phyloP scores from a whole-genome alignment of 1,140 invertebrate species.

The Agrilus planipennis region DNA sequence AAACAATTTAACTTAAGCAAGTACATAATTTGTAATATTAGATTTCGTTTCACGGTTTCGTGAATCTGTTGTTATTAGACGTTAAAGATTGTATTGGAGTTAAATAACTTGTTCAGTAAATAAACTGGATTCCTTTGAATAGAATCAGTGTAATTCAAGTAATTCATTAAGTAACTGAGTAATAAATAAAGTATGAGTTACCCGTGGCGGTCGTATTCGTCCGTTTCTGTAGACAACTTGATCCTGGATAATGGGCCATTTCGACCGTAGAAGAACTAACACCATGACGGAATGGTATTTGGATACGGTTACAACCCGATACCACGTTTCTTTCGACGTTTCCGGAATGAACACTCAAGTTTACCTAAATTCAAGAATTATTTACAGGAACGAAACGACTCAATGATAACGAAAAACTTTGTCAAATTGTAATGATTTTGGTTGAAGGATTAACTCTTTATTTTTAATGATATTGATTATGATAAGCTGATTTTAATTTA shows the following conservation, averaged over 20 bases:
- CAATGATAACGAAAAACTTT: no score
- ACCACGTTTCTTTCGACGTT: slow-evolving; percentile 16
- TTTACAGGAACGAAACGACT: no score
- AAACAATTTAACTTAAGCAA: slow-evolving; percentile 1
- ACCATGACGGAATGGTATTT: slow-evolving; percentile 22
- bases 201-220: no score
- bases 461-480: no score
- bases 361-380: no score
- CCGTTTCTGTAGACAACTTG: no score
- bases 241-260: no score
- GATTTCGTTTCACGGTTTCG: neutral
- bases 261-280: slow-evolving; percentile 12
- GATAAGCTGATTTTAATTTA: no score
- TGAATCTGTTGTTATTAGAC: neutral
- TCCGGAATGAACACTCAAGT: slow-evolving; percentile 25
- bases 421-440: no score
- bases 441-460: no score
- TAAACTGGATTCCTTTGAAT: neutral
- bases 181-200: slow-evolving; percentile 19
- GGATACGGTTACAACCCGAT: slow-evolving; percentile 23
- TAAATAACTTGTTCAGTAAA: neutral
- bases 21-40: neutral
- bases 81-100: neutral
- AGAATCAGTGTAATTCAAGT: neutral
- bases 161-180: slow-evolving; percentile 16